Base-by-base conservation (phyloP, 2,888 invertebrate genomes). In the Orthosia cruda region DNA sequence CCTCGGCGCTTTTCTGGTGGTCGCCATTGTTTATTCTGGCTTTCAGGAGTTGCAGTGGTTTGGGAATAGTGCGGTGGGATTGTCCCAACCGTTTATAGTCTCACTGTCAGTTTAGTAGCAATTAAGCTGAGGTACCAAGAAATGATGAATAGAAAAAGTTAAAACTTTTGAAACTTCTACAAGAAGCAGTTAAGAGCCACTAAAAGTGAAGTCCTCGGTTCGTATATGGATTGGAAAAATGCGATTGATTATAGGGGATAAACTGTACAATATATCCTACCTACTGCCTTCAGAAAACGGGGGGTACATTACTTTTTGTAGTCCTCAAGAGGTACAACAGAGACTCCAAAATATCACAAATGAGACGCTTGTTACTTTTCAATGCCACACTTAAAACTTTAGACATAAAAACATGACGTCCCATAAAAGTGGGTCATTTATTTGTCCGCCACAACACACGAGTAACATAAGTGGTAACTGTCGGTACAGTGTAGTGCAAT, bases 391-490 rank as follows among this genome's bases (percentile, higher is more conserved):
- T 63, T 67, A 54, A 70, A 81, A 81, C 77, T 84, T 83, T 50
- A 50, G 47, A 61, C 73, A 64, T 85, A 76, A 69, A 80, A 77
- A 71, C 67, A 61, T 74, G 61, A 61, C 4, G 62, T 70, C 26
- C 55, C 71, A 71, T 66, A 65, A 73, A 74, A 72, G 26, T 81
- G 82, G 54, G 61, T 55, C 59, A 59, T 80, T 77, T 62, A 63
- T 59, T 45, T 69, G 80, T 77, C 78, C 78, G 16, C 62, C 23
- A 81, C 68, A 64, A 67, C 68, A 67, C 68, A 65, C 71, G 50
- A 83, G 83, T 71, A 88, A 81, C 77, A 78, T 78, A 84, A 85
- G 83, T 80, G 80, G 77, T 65, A 80, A 81, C 77, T 81, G 85
- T 79, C 83, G 80, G 85, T 69, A 74, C 71, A 66, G 58, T 74